These are phyloP conservation scores for Tetrapedia diversipes DNA, from an alignment of 2,888 invertebrate genomes.

Conservation along the genomic window DNA sequence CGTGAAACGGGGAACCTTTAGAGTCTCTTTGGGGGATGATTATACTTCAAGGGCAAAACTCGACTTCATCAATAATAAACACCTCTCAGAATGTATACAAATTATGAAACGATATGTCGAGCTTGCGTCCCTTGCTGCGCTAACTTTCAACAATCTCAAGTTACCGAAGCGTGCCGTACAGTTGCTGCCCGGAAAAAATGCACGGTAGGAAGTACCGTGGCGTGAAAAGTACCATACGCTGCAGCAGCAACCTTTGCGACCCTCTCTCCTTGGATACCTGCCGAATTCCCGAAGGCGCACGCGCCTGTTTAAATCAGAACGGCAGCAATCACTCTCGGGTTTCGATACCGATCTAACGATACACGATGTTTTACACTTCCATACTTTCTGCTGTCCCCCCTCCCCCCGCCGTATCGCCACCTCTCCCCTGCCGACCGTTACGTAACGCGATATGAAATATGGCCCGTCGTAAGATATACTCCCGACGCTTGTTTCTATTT, in stretches of 20 bases:
- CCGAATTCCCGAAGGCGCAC: background rate
- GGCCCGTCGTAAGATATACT: constrained; percentile 17
- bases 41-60: too few species aligned
- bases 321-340: constrained; percentile 30
- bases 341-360: constrained; percentile 49
- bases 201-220: background rate
- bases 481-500: constrained; percentile 37
- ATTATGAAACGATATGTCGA: too few species aligned
- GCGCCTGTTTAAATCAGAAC: constrained; percentile 24
- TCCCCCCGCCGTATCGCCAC: too few species aligned
- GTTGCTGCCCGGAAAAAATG: background rate
- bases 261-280: background rate
- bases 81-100: too few species aligned
- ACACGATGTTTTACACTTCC: constrained; percentile 53
- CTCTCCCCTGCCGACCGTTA: constrained; percentile 21
- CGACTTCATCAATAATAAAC: too few species aligned
- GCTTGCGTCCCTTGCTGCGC: too few species aligned
- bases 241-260: background rate
- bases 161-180: background rate
- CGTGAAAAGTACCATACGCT: background rate
- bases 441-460: constrained; percentile 38
- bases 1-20: too few species aligned
- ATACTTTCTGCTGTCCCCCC: constrained; percentile 13
- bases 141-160: background rate
- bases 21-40: too few species aligned